Conservation (phyloP, 2,888 invertebrate genomes). For the Agonopterix subpropinquella region DNA sequence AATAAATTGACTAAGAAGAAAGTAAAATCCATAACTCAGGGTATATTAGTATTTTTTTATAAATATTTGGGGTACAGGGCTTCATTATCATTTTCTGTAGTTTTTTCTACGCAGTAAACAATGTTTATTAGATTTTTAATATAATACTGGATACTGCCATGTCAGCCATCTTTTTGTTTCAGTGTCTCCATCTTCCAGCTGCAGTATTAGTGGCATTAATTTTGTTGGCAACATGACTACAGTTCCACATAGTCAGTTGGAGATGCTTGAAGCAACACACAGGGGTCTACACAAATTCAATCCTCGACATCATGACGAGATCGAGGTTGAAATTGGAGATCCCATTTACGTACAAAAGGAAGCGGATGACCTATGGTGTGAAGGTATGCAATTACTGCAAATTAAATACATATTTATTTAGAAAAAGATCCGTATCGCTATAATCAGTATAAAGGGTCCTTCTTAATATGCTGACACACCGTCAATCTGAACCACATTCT, state of each 20-base stretch:
- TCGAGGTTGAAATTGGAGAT: slow-evolving; percentile 98
- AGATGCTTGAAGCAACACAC: slow-evolving; percentile 95
- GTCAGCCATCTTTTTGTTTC: slow-evolving; percentile 17
- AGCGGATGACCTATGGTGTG: slow-evolving; percentile 98
- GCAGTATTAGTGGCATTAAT: slow-evolving; percentile 69
- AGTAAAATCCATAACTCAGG: too few relatives aligned
- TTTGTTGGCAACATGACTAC: slow-evolving; percentile 80
- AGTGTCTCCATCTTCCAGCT: slow-evolving; percentile 77
- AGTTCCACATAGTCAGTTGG: slow-evolving; percentile 86
- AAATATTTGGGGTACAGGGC: too few relatives aligned
- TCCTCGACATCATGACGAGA: slow-evolving; percentile 95
- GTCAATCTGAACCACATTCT: too few relatives aligned
- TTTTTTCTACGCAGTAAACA: too few relatives aligned
- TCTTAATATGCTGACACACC: too few relatives aligned
- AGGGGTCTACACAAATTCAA: slow-evolving; percentile 97
- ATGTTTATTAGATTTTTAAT: too few relatives aligned
- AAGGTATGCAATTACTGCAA: slow-evolving; percentile 77
- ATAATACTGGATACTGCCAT: too few relatives aligned
- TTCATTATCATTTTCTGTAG: too few relatives aligned
- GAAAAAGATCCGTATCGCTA: neutral
- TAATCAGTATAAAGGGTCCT: too few relatives aligned
- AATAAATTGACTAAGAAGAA: too few relatives aligned
- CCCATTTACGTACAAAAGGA: slow-evolving; percentile 97
- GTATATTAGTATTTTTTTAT: too few relatives aligned
- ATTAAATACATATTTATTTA: slow-evolving; percentile 1